phyloP scores from a whole-genome alignment of 2,113 vertebrate genomes.

The Sakesphorus luctuosus region DNA sequence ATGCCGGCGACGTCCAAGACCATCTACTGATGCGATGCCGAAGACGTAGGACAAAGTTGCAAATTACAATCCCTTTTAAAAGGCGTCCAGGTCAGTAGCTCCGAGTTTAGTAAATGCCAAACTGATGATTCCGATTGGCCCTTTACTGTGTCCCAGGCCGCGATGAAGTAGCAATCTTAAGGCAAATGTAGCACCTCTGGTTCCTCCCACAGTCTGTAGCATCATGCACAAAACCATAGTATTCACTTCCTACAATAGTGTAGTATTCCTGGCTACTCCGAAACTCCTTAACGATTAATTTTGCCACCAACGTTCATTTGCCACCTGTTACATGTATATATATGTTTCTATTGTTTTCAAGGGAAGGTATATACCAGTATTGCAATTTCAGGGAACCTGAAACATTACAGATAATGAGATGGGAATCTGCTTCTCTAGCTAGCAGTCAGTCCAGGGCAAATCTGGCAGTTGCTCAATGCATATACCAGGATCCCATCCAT shows the following conservation, averaged over 20 bases:
- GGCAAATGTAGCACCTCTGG: background rate
- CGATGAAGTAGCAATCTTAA: background rate
- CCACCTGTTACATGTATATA: background rate
- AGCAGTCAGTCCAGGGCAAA: background rate
- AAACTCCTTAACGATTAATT: background rate
- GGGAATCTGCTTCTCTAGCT: background rate
- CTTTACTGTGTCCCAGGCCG: background rate
- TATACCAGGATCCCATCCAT: background rate
- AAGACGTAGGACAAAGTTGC: background rate
- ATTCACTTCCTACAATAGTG: background rate
- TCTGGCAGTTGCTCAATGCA: background rate
- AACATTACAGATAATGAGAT: background rate
- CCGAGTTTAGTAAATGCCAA: background rate
- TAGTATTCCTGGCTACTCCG: background rate
- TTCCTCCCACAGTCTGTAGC: background rate
- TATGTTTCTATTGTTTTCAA: background rate
- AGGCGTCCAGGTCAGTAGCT: background rate
- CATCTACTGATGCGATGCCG: background rate
- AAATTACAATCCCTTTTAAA: background rate
- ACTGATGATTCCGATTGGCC: background rate
- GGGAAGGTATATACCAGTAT: background rate
- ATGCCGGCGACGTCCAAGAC: background rate
- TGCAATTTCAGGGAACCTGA: background rate
- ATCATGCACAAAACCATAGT: accelerated
- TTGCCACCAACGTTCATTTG: background rate